Percentiles rank a stretch among this genome's conserved stretches.
Conservation (phyloP, 2,888 invertebrate genomes). For the Acleris sparsana region DNA sequence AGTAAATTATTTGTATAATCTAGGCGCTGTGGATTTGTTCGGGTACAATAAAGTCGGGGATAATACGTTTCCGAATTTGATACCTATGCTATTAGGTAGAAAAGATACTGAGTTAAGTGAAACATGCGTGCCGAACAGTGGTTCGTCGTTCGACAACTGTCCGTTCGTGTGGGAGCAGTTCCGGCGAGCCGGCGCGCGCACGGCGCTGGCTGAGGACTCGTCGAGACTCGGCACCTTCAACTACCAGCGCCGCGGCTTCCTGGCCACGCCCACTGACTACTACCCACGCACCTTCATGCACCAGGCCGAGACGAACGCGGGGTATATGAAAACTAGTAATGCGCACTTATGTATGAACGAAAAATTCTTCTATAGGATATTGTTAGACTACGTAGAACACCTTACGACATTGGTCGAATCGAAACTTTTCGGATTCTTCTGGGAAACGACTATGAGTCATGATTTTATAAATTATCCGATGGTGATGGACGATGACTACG, state of each 20-base stretch:
- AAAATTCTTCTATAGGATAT: slow-evolving; percentile 85
- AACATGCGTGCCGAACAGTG: slow-evolving; percentile 81
- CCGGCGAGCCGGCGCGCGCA: slow-evolving; percentile 86
- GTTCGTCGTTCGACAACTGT: slow-evolving; percentile 86
- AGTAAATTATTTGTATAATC: slow-evolving; percentile 78
- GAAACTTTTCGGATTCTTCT: slow-evolving; percentile 90
- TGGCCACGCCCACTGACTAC: slow-evolving; percentile 89
- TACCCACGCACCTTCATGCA: slow-evolving; percentile 89
- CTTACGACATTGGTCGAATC: slow-evolving; percentile 80
- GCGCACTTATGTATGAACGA: slow-evolving; percentile 84
- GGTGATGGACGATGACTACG: slow-evolving; percentile 86
- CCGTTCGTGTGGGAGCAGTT: slow-evolving; percentile 92
- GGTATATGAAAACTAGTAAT: slow-evolving; percentile 74
- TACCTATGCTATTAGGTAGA: slow-evolving; percentile 90
- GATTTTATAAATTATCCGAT: slow-evolving; percentile 90
- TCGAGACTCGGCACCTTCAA: slow-evolving; percentile 89
- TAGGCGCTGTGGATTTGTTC: slow-evolving; percentile 88
- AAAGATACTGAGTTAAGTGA: slow-evolving; percentile 82
- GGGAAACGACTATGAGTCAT: slow-evolving; percentile 91
- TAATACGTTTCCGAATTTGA: slow-evolving; percentile 94
- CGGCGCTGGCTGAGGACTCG: slow-evolving; percentile 91
- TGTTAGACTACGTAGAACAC: slow-evolving; percentile 87
- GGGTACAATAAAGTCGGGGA: slow-evolving; percentile 96
- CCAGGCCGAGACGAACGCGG: slow-evolving; percentile 81
- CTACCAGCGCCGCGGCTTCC: slow-evolving; percentile 85